Evolutionary conservation across 2,113 vertebrate genomes (phyloP).

Genomic region (Spea multiplicata): DNA sequence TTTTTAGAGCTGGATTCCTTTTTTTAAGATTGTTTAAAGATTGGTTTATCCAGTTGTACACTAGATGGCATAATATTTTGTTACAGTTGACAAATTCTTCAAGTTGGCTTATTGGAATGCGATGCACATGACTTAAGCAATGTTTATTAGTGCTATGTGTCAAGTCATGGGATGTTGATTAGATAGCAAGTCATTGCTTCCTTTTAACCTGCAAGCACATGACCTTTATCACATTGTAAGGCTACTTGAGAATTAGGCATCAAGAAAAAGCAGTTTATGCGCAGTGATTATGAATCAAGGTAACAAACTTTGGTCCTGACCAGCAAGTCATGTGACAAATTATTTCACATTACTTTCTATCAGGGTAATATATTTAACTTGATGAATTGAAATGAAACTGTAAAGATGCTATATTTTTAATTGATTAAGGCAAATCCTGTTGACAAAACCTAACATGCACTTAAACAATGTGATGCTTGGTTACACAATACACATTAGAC

Average conservation of each 20-base stretch:
- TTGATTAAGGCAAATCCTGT: no score
- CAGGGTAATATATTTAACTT: no score
- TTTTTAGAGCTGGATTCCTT: no score
- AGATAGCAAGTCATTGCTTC: slow-evolving; percentile 42
- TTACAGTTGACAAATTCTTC: no score
- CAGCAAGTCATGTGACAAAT: slow-evolving; percentile 5
- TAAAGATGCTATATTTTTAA: no score
- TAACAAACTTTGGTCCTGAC: slow-evolving; percentile 33
- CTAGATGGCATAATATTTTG: no score
- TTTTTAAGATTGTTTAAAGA: no score
- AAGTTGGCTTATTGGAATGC: not conserved
- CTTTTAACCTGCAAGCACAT: slow-evolving; percentile 56
- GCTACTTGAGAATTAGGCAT: slow-evolving; percentile 57
- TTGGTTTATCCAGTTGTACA: no score
- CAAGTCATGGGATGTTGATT: slow-evolving; percentile 36
- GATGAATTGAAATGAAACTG: no score
- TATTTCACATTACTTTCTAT: not conserved
- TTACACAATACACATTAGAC: no score
- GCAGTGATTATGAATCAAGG: slow-evolving; percentile 56
- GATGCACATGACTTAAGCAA: not conserved
- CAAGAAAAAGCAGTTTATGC: slow-evolving; percentile 51
- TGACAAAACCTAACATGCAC: no score
- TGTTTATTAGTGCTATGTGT: not conserved
- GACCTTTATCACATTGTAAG: slow-evolving; percentile 50
- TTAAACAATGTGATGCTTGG: no score